These are phyloP conservation scores for Campoplex capitator DNA, from an alignment of 2,888 invertebrate genomes.

Conservation along the genomic window DNA sequence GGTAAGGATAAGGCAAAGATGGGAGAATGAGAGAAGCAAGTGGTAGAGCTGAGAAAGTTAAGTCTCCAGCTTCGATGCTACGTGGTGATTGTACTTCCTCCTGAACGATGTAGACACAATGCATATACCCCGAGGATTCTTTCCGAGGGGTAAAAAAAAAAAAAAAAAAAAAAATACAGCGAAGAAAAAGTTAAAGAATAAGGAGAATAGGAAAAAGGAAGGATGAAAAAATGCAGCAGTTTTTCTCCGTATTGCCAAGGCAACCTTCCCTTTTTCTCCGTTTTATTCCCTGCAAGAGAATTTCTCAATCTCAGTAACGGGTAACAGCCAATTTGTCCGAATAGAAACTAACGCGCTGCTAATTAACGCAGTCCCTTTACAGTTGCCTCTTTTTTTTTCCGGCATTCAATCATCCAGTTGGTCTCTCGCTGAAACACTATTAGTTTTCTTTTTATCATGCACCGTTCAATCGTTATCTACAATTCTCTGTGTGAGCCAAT, in stretches of 20 bases:
- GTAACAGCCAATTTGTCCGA: slow-evolving; percentile 34
- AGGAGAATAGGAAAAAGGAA: slow-evolving; percentile 29
- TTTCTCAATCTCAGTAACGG: slow-evolving; percentile 25
- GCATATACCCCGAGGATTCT: slow-evolving; percentile 53
- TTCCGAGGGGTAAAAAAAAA: slow-evolving; percentile 36
- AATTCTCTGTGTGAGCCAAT: too few species aligned
- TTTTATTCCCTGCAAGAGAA: not conserved
- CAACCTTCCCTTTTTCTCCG: slow-evolving; percentile 4
- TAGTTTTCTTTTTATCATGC: not conserved
- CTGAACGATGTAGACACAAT: slow-evolving; percentile 59
- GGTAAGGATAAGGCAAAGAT: slow-evolving; percentile 16
- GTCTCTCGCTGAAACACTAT: not conserved
- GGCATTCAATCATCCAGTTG: not conserved
- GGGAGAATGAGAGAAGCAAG: slow-evolving; percentile 27
- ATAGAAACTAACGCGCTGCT: not conserved
- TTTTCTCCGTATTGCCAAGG: slow-evolving; percentile 15
- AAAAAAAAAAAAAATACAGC: too few species aligned
- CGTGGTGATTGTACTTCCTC: slow-evolving; percentile 65
- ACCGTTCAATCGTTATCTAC: too few species aligned
- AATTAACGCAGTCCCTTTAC: not conserved
- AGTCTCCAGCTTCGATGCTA: slow-evolving; percentile 62
- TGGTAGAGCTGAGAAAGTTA: slow-evolving; percentile 56
- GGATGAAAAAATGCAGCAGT: slow-evolving; percentile 24
- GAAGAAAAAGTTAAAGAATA: slow-evolving; percentile 38
- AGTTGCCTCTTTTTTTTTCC: not conserved